These are phyloP conservation scores for Jordanella pulchra DNA, from an alignment of 2,797 vertebrate species.

Conservation along the genomic window DNA sequence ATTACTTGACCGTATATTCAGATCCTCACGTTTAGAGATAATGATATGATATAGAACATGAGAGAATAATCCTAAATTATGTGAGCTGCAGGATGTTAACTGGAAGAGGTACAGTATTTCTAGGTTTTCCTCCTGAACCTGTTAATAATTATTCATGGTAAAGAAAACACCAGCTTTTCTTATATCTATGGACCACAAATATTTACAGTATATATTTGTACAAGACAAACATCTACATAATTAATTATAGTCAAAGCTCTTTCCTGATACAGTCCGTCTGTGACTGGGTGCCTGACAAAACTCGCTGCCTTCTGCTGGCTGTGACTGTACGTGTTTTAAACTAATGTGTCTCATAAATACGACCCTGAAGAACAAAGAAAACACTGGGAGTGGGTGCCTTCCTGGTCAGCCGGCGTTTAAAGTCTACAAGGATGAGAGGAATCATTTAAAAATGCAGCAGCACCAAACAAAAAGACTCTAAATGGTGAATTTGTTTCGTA, in stretches of 20 bases:
- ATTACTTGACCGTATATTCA: no score
- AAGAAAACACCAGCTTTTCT: background rate
- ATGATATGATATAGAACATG: no score
- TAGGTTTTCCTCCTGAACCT: background rate
- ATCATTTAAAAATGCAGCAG: background rate
- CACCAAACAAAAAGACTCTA: background rate
- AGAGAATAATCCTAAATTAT: no score
- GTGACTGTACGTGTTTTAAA: background rate
- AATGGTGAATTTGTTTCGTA: background rate
- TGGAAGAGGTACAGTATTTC: background rate
- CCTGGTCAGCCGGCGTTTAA: background rate
- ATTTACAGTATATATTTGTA: background rate
- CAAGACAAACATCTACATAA: background rate
- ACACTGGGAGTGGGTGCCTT: no score
- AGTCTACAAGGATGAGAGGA: background rate
- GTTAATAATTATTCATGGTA: background rate
- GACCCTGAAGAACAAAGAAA: no score
- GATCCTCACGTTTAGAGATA: no score
- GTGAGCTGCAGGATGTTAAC: no score
- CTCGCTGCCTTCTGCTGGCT: background rate
- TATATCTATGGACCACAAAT: background rate
- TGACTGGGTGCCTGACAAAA: no score
- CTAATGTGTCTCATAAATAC: no score
- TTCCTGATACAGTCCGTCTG: background rate
- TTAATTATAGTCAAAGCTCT: background rate